Percentiles rank a stretch among this genome's conserved stretches.
Conservation (phyloP, 2,797 vertebrate genomes). For the Hydrolagus colliei region DNA sequence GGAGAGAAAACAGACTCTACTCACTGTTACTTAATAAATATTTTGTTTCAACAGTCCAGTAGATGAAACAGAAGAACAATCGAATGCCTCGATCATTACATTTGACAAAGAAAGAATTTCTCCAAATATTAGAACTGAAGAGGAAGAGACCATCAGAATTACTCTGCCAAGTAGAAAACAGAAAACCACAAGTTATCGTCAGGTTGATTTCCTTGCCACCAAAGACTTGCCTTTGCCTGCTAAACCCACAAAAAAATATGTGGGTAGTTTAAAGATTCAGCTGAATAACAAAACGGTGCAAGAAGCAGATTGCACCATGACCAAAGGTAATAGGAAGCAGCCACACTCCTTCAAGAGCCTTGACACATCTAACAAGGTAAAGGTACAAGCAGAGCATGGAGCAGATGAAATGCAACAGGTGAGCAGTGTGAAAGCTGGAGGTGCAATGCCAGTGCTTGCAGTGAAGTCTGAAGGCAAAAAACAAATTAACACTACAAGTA, state of each 20-base stretch:
- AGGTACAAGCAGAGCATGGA: neutral
- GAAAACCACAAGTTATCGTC: slow-evolving; percentile 50
- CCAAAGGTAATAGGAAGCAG: neutral
- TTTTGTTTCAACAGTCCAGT: neutral
- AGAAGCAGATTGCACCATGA: neutral
- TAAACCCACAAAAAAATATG: slow-evolving; percentile 48
- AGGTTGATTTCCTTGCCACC: slow-evolving; percentile 45
- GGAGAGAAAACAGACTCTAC: too few species aligned
- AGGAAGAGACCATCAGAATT: slow-evolving; percentile 22
- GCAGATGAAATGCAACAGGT: neutral
- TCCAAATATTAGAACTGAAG: neutral
- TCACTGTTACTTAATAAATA: too few species aligned
- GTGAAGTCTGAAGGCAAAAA: neutral
- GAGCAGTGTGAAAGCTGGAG: neutral
- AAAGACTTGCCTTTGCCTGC: slow-evolving; percentile 50
- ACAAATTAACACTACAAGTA: neutral
- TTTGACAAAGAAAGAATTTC: neutral
- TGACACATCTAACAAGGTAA: neutral
- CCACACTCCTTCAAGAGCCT: neutral
- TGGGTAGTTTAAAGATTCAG: slow-evolving; percentile 53
- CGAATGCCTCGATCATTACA: neutral
- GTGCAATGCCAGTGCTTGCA: neutral
- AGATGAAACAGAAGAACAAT: neutral
- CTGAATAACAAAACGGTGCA: neutral
- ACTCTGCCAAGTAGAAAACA: slow-evolving; percentile 43